Base-by-base conservation (phyloP, 2,888 invertebrate species). In the Plebejus melissa region DNA sequence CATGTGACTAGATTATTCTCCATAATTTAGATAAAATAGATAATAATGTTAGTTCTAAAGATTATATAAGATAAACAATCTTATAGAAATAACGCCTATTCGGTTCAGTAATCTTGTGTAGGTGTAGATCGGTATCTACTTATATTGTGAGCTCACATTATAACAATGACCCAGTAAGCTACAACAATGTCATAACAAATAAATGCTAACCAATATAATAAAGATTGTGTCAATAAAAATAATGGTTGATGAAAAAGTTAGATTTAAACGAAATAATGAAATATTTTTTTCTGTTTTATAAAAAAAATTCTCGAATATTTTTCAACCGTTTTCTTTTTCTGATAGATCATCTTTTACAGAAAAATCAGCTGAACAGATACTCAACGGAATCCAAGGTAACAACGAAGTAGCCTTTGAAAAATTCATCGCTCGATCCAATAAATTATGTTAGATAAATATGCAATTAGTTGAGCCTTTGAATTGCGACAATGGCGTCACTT, bases 381-480 rank as follows among this genome's bases (percentile, higher is more conserved):
- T 46, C 46, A 46, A 71, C 41, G 2, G 28, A 71, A 50, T 22
- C 50, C n/a, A 41, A 1, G 1, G 9, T 41, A 22, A n/a, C 41
- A 41, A 46, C 6, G 7, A 11, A n/a, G 3, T 9, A 38, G 28
- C 41, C 41, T 70, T 3, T 16, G 7, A 6, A 70, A 41, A 9
- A 70, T 70, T 70, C 41, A 70, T 9, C 9, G 22, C 11, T 28
- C 60, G 11, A 28, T 38, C n/a, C 22, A 70, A 70, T 70, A 70
- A 41, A 41, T 41, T 9, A 70, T 70, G n/a, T 75, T 77, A 71
- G 77, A 78, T 79, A 76, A 76, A 69, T 58, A 60, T 71, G 60
- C 58, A 74, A 74, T 71, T 76, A 77, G 54, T 85, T 82, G 82
- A 81, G 86, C 87, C 88, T 88, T 88, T 76, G 32, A 32, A 32